phyloP scores from a whole-genome alignment of 2,797 vertebrate genomes.

The Melanotaenia parkinsoni region DNA sequence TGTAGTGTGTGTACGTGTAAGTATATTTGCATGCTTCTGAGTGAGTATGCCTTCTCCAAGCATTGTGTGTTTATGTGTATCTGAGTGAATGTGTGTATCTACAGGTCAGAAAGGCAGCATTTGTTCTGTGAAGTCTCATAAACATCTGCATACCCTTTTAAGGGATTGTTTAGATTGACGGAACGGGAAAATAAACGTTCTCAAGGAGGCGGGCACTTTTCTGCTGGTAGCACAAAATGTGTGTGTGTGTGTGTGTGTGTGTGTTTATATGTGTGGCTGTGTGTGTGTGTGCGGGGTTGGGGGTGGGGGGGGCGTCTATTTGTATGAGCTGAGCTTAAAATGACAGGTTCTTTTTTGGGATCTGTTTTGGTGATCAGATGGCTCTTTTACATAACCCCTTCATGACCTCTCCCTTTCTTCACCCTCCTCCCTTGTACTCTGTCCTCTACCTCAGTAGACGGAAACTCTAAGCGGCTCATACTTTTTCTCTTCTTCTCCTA shows the following conservation, averaged over 20 bases:
- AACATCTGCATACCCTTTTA: slow-evolving; percentile 87
- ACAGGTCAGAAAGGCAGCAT: slow-evolving; percentile 81
- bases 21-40: slow-evolving; percentile 37
- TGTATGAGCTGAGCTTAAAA: slow-evolving; percentile 60
- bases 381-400: slow-evolving; percentile 55
- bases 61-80: slow-evolving; percentile 43
- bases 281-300: slow-evolving; percentile 17
- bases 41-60: slow-evolving; percentile 3
- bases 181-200: slow-evolving; percentile 86
- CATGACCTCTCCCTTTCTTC: slow-evolving; percentile 44
- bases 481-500: slow-evolving; percentile 44
- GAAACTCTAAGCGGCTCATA: slow-evolving; percentile 44
- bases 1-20: slow-evolving; percentile 25
- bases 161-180: slow-evolving; percentile 88
- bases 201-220: slow-evolving; percentile 78
- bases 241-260: slow-evolving; percentile 34
- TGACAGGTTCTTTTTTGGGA: slow-evolving; percentile 71
- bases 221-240: slow-evolving; percentile 67
- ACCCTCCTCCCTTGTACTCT: slow-evolving; percentile 28
- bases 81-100: slow-evolving; percentile 47
- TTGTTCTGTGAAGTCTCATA: slow-evolving; percentile 85
- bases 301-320: slow-evolving; percentile 39
- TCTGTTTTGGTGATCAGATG: slow-evolving; percentile 61
- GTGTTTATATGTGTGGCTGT: slow-evolving; percentile 51
- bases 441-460: slow-evolving; percentile 23